Conservation (phyloP, 2,888 invertebrate genomes). For the Disparrhopalites patrizii region DNA sequence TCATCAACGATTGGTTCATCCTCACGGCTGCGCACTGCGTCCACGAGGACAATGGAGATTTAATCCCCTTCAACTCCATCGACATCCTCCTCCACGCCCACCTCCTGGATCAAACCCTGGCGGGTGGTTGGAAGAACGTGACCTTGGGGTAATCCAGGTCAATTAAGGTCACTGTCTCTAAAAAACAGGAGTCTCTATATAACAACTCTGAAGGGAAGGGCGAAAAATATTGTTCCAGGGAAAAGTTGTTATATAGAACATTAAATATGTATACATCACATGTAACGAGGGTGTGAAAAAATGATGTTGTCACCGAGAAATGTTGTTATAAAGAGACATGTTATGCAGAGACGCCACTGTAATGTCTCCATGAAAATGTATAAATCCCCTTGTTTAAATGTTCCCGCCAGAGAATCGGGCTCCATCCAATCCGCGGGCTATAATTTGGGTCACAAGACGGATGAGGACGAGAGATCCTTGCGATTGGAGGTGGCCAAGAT, state of each 20-base stretch:
- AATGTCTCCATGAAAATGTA: not conserved
- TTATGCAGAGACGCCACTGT: too few relatives aligned
- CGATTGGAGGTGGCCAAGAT: conserved; percentile 40
- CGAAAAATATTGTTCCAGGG: too few relatives aligned
- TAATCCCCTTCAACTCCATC: conserved; percentile 8
- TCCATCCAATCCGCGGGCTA: conserved; percentile 38
- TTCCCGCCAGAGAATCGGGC: conserved; percentile 37
- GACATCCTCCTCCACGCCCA: conserved; percentile 33
- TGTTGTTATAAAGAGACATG: too few relatives aligned
- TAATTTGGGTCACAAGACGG: conserved; percentile 28
- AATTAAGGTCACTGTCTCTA: too few relatives aligned
- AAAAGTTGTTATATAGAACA: too few relatives aligned
- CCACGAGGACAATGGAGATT: not conserved
- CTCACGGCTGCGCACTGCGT: conserved; percentile 42
- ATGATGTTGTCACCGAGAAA: too few relatives aligned
- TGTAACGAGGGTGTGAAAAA: too few relatives aligned
- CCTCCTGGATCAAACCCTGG: conserved; percentile 26
- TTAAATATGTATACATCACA: too few relatives aligned
- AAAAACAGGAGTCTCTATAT: too few relatives aligned
- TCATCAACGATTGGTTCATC: conserved; percentile 4
- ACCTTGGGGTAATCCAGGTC: not conserved
- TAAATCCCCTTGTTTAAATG: not conserved
- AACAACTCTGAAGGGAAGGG: too few relatives aligned
- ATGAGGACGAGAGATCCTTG: conserved; percentile 38
- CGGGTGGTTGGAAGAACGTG: conserved; percentile 1